Base-by-base conservation (phyloP, 2,888 invertebrate species). In the Callyntrura guangdongensis region DNA sequence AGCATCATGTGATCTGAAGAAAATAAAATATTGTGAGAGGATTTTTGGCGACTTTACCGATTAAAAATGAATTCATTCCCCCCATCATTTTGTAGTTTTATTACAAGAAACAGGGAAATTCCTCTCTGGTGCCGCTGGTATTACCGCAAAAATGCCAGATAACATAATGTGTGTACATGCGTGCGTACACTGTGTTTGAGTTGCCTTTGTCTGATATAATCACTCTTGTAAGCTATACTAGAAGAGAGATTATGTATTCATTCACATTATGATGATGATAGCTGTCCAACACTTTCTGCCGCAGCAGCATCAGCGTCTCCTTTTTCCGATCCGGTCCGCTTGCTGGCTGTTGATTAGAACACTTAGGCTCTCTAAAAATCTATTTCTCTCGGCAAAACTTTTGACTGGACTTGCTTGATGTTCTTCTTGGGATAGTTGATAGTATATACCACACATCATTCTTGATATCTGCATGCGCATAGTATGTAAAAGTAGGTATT, bases 261-360 rank as follows among this genome's bases (percentile, higher is more conserved):
- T 83, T 90, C 89, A 79, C 89, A 90, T 90, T 90, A 90, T 59
- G 79, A 79, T 83, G 90, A 82, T 86, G 86, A 90, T 86, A 90
- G 86, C 90, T 89, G 90, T 86, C 90, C 86, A 74, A 81, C 83
- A 69, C 87, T 81, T 59, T 82, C 36, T 2, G 36, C 36, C 6
- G 36, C 36, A 36, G 36, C 36, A 36, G 36, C 36, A 36, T 2
- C 82, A 45, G 27, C 81, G 27, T 84, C 64, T 45, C 77, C 72
- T 64, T 59, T 69, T 81, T 69, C 53, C 84, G 72, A 69, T 90
- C 90, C 85, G 90, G 90, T 90, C 85, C 84, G 74, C 81, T 81
- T 81, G 61, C 36, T 82, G 86, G 61, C 36, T 82, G 86, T 86
- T 90, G 90, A 86, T 90, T 90, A 90, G 86, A 90, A 72, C 90